These are phyloP conservation scores for Thaleichthys pacificus DNA, from an alignment of 2,797 vertebrate genomes.

Conservation along the genomic window DNA sequence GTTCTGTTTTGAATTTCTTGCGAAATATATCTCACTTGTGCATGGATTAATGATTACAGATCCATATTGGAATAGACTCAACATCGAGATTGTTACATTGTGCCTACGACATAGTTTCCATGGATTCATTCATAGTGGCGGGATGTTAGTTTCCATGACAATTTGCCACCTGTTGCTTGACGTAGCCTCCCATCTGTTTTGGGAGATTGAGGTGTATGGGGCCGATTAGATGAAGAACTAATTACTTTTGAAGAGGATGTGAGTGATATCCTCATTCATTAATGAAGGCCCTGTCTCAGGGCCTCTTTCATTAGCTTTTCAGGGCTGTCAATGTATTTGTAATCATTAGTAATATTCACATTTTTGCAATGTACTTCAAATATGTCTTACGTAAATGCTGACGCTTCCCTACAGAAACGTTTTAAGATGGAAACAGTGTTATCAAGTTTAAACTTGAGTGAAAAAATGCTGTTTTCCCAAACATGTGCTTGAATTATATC, in stretches of 20 bases:
- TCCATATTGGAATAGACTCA: constrained; percentile 49
- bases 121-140: constrained; percentile 61
- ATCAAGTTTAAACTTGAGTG: no score
- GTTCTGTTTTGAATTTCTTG: constrained; percentile 53
- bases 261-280: constrained; percentile 61
- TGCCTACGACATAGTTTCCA: constrained; percentile 54
- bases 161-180: constrained; percentile 77
- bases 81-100: constrained; percentile 33
- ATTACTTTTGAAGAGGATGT: constrained; percentile 64
- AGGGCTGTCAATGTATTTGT: not conserved
- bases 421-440: no score
- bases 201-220: constrained; percentile 60
- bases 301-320: constrained; percentile 36
- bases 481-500: no score
- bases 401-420: no score
- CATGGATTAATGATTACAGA: not conserved
- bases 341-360: no score
- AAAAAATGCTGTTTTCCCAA: no score
- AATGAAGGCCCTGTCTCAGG: constrained; percentile 42
- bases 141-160: constrained; percentile 59
- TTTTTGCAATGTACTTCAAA: no score
- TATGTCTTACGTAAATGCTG: no score
- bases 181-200: constrained; percentile 65
- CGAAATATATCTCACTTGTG: constrained; percentile 37
- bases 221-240: constrained; percentile 61